Conservation (phyloP, 2,888 invertebrate genomes). For the Tenthredo distinguenda region DNA sequence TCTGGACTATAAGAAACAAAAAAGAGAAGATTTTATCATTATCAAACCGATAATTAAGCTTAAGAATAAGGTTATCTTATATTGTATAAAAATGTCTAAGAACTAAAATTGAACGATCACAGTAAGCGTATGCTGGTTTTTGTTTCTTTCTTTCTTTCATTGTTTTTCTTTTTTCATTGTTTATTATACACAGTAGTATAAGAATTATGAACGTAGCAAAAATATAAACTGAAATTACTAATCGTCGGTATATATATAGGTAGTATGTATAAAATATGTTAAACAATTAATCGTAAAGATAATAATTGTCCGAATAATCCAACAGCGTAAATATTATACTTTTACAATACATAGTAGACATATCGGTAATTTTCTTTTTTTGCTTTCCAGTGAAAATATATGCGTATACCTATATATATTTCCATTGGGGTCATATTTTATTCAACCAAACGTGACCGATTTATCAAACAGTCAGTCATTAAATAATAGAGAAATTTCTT, state of each 20-base stretch:
- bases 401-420: neutral
- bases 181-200: constrained; percentile 19
- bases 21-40: constrained; percentile 5
- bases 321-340: neutral
- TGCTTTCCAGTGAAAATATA: neutral
- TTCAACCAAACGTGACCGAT: neutral
- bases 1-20: neutral
- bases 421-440: neutral
- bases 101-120: constrained; percentile 35
- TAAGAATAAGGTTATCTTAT: constrained; percentile 11
- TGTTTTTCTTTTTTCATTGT: neutral
- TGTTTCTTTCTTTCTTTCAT: neutral
- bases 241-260: neutral
- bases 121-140: constrained; percentile 22
- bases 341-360: neutral
- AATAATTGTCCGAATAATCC: neutral
- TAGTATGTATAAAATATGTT: neutral
- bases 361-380: neutral
- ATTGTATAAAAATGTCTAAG: neutral
- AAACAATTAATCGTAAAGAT: neutral
- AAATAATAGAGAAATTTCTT: neutral
- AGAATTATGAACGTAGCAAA: neutral
- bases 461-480: neutral
- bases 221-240: constrained; percentile 24
- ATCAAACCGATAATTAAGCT: neutral